Evolutionary conservation across 1,140 invertebrate genomes (phyloP).

Genomic region (Pseudomyrmex pallidus): DNA sequence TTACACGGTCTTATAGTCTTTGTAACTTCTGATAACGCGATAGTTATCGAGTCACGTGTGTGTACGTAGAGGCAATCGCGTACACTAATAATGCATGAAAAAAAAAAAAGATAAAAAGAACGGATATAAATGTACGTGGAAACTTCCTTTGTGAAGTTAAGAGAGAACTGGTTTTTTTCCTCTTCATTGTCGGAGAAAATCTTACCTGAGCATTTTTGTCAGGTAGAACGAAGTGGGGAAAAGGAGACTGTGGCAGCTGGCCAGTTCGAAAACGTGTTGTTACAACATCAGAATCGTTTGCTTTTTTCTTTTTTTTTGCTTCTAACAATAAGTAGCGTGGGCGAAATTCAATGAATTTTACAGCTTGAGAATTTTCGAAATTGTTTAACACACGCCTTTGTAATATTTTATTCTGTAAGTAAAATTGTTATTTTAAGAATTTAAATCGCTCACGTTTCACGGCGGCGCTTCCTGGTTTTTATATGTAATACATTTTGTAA

Average conservation of each 20-base stretch:
- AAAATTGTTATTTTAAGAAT: too few relatives aligned
- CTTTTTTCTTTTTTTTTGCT: neutral
- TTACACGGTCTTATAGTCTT: neutral
- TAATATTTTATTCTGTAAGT: neutral
- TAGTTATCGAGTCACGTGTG: neutral
- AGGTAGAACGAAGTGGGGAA: neutral
- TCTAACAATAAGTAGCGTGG: too few relatives aligned
- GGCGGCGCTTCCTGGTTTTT: neutral
- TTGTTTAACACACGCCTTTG: too few relatives aligned
- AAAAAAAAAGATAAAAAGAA: neutral
- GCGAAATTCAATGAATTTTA: neutral
- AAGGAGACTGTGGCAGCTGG: slow-evolving; percentile 2
- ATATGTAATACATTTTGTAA: neutral
- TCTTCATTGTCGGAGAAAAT: neutral
- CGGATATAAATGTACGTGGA: too few relatives aligned
- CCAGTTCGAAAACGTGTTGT: slow-evolving; percentile 6
- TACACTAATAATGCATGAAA: neutral
- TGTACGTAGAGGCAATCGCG: neutral
- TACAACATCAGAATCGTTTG: neutral
- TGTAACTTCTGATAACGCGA: neutral
- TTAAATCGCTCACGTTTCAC: neutral
- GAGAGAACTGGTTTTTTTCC: neutral
- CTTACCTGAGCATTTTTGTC: slow-evolving; percentile 18
- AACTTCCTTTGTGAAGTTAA: too few relatives aligned
- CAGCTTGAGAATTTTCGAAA: neutral